phyloP scores from a whole-genome alignment of 2,113 vertebrate genomes.

The Piprites chloris region DNA sequence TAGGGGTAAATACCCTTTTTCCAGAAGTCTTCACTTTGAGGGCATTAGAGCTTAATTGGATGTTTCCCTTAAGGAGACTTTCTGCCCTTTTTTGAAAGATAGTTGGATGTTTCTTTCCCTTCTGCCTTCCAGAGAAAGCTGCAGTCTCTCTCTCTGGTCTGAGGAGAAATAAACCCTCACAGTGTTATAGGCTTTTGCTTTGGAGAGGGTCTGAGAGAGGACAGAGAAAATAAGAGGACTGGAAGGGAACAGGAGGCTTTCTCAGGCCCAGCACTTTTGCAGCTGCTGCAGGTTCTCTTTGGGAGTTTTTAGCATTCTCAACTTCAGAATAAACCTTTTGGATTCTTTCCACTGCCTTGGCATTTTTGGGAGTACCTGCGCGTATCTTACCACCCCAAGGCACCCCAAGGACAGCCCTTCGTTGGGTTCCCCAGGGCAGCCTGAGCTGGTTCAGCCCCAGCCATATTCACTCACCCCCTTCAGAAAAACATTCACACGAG shows the following conservation, averaged over 20 bases:
- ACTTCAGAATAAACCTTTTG: not conserved
- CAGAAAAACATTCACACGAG: not conserved
- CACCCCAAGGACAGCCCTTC: fast-evolving
- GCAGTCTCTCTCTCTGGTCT: not conserved
- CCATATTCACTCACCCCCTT: not conserved
- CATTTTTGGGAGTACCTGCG: not conserved
- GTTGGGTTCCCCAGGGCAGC: not conserved
- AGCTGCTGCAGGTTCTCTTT: not conserved
- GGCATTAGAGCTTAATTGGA: not conserved
- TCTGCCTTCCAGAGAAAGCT: not conserved
- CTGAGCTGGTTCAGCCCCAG: not conserved
- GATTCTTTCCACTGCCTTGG: not conserved
- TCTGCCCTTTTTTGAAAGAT: not conserved
- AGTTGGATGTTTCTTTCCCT: not conserved
- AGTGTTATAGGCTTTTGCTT: not conserved
- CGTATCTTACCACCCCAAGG: not conserved
- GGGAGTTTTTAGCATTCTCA: not conserved
- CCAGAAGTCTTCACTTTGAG: not conserved
- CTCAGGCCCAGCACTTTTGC: not conserved
- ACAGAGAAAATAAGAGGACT: not conserved
- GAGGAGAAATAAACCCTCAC: not conserved
- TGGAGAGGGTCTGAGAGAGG: not conserved
- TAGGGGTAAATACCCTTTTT: not conserved
- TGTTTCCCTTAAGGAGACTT: not conserved
- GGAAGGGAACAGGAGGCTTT: not conserved